Evolutionary conservation across 2,888 invertebrate genomes (phyloP), one percentile per base, ranked within the genome.

Genomic region (Scaptomyza reducta): DNA sequence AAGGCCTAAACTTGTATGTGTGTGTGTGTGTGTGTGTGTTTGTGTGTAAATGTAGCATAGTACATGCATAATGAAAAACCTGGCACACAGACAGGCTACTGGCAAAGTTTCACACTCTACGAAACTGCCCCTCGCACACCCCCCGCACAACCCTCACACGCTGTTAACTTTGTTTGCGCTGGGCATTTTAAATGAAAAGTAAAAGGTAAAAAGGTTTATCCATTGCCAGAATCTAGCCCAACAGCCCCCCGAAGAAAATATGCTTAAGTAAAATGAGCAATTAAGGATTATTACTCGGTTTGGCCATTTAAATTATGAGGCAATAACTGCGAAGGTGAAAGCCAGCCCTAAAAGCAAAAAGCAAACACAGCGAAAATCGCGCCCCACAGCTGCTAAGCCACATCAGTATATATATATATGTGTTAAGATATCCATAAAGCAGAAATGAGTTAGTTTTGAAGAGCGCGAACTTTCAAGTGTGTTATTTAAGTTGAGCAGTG

Each of bases 221-320:
- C 42, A 59, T 44, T 47, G 16, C 40, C 22, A 22, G 22, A 22
- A 7, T 25, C 18, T 18, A 18, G 41, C 25, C 31, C 45, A 1
- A 9, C 0, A 14, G 7, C 35, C 27, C 41, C 51, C 9, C 38
- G n/a, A 79, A 79, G 79, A 76, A 77, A 79, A 79, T 82, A 79
- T 84, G 81, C 80, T 79, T 71, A 79, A 75, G 85, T 80, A 79
- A 83, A 83, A 83, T 83, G 85, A 83, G 83, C 83, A 83, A 83
- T 83, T 85, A 85, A 84, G 83, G 83, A 85, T 83, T 83, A 85
- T 85, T 82, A 72, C 85, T 80, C 67, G 79, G 85, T 71, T 74
- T 78, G 77, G 62, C 82, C 82, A 74, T 85, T 83, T 80, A 79
- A 83, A 85, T 77, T 85, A 79, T 85, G 77, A 67, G 69, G 70